Conservation (phyloP, 2,888 invertebrate genomes). For the Ceraclea dissimilis region DNA sequence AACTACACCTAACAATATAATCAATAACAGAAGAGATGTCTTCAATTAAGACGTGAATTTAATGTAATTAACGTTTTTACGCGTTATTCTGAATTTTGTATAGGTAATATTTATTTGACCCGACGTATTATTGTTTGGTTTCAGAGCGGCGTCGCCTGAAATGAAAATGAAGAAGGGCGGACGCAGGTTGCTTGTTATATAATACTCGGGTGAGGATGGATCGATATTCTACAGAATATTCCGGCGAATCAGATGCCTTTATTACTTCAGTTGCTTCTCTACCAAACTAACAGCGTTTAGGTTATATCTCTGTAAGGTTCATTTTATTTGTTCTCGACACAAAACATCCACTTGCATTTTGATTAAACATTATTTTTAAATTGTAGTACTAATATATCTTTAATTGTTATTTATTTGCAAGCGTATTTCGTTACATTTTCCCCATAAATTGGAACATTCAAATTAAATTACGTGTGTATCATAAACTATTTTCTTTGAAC, state of each 20-base stretch:
- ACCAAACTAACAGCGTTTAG: neutral
- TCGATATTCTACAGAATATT: constrained; percentile 22
- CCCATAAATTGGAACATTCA: too few species aligned
- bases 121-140: neutral
- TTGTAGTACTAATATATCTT: too few species aligned
- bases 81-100: too few species aligned
- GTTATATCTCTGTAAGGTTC: neutral
- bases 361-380: too few species aligned
- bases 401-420: too few species aligned
- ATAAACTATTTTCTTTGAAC: too few species aligned
- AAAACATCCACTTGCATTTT: too few species aligned
- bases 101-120: neutral
- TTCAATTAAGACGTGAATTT: too few species aligned
- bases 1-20: neutral
- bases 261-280: neutral
- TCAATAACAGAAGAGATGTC: too few species aligned
- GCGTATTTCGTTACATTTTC: too few species aligned
- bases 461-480: too few species aligned
- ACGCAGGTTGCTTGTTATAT: constrained; percentile 21
- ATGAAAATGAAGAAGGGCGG: constrained; percentile 13
- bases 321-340: neutral
- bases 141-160: constrained; percentile 9
- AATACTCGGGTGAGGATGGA: constrained; percentile 14
- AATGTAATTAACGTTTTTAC: too few species aligned
- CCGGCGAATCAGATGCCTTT: constrained; percentile 17